Conservation (phyloP, 2,113 vertebrate species). For the Gila orcuttii region DNA sequence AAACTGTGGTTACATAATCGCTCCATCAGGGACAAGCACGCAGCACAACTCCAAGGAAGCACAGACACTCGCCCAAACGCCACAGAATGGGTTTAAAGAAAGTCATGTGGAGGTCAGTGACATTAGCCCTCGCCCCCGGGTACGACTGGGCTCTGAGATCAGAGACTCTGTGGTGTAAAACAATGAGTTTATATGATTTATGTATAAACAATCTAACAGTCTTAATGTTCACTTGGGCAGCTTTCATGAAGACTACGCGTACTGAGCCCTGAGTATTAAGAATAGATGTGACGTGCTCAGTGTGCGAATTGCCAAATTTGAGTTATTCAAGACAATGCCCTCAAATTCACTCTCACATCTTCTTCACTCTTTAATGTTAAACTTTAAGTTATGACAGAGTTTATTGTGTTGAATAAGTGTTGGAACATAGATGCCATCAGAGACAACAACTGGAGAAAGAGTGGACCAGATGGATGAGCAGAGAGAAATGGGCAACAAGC, state of each 20-base stretch:
- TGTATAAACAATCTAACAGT: background rate
- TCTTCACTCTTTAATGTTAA: background rate
- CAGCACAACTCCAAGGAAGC: conserved; percentile 79
- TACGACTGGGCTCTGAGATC: conserved; percentile 93
- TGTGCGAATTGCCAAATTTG: background rate
- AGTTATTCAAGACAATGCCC: conserved; percentile 12
- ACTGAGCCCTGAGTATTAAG: conserved; percentile 7
- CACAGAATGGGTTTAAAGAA: conserved; percentile 80
- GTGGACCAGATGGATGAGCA: background rate
- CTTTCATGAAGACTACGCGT: conserved; percentile 20
- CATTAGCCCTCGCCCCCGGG: conserved; percentile 85
- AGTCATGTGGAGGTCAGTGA: conserved; percentile 88
- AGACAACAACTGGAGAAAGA: background rate
- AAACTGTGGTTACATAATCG: conserved; percentile 82
- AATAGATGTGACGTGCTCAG: background rate
- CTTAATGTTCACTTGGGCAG: conserved; percentile 29
- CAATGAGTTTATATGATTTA: background rate
- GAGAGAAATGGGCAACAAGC: background rate
- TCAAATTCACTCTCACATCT: background rate
- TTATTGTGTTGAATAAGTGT: background rate
- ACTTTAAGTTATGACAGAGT: background rate
- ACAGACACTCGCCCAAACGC: conserved; percentile 75
- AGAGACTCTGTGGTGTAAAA: conserved; percentile 94
- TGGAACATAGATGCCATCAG: background rate
- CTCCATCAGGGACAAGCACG: conserved; percentile 71